Base-by-base conservation (phyloP, 1,140 invertebrate species). In the Drosophila kurseongensis region DNA sequence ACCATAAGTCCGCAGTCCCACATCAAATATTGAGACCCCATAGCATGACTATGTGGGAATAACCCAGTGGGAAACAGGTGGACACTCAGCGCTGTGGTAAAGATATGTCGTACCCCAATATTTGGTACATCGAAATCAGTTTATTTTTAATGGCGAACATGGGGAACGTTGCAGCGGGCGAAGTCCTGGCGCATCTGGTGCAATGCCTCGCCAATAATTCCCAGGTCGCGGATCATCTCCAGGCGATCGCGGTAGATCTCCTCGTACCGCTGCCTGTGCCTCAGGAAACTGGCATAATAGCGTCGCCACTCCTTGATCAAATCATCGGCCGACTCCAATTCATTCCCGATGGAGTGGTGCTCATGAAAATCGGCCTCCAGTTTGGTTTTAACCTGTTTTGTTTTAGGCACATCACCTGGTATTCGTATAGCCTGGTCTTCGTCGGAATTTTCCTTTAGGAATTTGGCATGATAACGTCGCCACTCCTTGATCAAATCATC, bases 11-110 rank as follows among this genome's bases (percentile, higher is more conserved):
- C 14, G 5, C 38, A 35, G 16, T 67, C 69, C 29, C 69, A 73
- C 62, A 73, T 73, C 32, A 67, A 73, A 67, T 67, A 73, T 73
- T 58, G 27, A 57, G 47, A 27, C 27, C 13, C 14, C 38, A n/a
- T 35, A 36, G 32, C 36, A 38, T 8, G 41, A 12, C 41, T 16
- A 32, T 38, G 42, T 68, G 69, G 62, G 62, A 57, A 59, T 58
- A 48, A 12, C 47, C 40, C 9, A 29, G 47, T 42, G 9, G 4
- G 4, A 4, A 35, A 27, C 69, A 73, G 14, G 54, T 72, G 68
- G 16, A 4, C 27, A 12, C 6, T 13, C n/a, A 12, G 29, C 5
- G 29, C 5, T 7, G 6, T 32, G 2, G 29, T 1, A 7, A 6
- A 8, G 29, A 32, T 32, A 32, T 23, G 23, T 23, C 23, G 2